phyloP scores from a whole-genome alignment of 2,888 invertebrate species.

The Hypolimnas misippus region DNA sequence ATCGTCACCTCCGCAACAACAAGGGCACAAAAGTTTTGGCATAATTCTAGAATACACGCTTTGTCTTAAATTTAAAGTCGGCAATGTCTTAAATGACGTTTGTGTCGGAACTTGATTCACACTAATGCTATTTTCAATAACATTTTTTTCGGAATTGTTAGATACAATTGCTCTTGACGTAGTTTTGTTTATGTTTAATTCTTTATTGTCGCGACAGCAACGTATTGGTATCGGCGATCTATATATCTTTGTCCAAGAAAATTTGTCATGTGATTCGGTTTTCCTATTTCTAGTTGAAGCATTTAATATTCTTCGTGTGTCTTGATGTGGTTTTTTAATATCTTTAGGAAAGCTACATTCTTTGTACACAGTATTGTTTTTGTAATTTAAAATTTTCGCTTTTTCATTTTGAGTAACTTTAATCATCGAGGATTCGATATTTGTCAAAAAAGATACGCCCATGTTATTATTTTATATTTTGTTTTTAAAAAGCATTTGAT shows the following conservation, averaged over 20 bases:
- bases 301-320: constrained; percentile 22
- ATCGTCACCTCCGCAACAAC: constrained; percentile 61
- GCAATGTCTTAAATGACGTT: constrained; percentile 51
- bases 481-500: neutral
- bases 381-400: constrained; percentile 26
- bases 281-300: constrained; percentile 22
- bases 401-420: constrained; percentile 31
- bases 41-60: constrained; percentile 48
- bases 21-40: constrained; percentile 63
- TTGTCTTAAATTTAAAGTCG: constrained; percentile 37
- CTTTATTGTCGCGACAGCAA: constrained; percentile 9
- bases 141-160: neutral
- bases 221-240: constrained; percentile 50
- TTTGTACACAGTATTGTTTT: constrained; percentile 56
- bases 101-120: constrained; percentile 43
- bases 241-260: constrained; percentile 62
- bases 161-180: constrained; percentile 12
- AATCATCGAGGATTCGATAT: constrained; percentile 24
- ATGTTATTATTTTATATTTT: constrained; percentile 26
- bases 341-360: constrained; percentile 57
- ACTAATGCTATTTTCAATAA: neutral
- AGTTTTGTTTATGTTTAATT: constrained; percentile 21
- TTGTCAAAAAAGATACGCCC: constrained; percentile 43
- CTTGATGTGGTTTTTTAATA: constrained; percentile 30
- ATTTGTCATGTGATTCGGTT: constrained; percentile 46